phyloP scores from a whole-genome alignment of 1,140 invertebrate genomes.

The Dendroctonus ponderosae region DNA sequence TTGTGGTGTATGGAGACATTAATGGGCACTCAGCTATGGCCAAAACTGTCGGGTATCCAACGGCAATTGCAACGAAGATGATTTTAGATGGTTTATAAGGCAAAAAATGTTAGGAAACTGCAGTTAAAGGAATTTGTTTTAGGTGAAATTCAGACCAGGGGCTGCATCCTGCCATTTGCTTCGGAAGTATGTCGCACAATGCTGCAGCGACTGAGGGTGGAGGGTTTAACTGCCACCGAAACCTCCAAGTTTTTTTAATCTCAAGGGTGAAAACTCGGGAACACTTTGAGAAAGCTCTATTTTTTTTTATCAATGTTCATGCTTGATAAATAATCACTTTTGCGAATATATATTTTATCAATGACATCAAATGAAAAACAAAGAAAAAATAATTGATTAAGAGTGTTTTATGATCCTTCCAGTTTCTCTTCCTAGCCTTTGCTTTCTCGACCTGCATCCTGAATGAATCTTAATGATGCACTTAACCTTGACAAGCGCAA shows the following conservation, averaged over 20 bases:
- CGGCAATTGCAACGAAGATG: conserved; percentile 97
- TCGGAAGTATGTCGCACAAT: conserved; percentile 90
- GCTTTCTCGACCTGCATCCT: too few species aligned
- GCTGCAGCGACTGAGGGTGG: conserved; percentile 75
- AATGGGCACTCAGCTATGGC: conserved; percentile 95
- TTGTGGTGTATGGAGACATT: conserved; percentile 89
- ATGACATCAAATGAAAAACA: too few species aligned
- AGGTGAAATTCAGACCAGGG: conserved; percentile 94
- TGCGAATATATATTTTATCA: too few species aligned
- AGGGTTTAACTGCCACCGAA: conserved; percentile 82
- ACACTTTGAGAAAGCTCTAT: too few species aligned
- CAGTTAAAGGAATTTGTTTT: conserved; percentile 12
- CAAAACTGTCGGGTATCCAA: conserved; percentile 92
- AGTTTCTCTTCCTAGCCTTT: too few species aligned
- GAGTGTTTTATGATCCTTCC: too few species aligned
- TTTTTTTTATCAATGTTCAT: too few species aligned
- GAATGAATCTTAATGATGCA: too few species aligned
- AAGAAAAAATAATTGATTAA: too few species aligned
- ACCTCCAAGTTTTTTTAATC: conserved; percentile 52
- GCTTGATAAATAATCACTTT: too few species aligned
- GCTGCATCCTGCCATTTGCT: conserved; percentile 86
- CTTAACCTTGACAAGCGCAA: too few species aligned
- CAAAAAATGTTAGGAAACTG: background rate
- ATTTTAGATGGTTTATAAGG: conserved; percentile 80
- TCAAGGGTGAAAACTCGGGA: too few species aligned